Percentiles rank a stretch among this genome's conserved stretches.
Evolutionary conservation across 2,113 vertebrate species (phyloP).

Genomic region (Bos indicus): DNA sequence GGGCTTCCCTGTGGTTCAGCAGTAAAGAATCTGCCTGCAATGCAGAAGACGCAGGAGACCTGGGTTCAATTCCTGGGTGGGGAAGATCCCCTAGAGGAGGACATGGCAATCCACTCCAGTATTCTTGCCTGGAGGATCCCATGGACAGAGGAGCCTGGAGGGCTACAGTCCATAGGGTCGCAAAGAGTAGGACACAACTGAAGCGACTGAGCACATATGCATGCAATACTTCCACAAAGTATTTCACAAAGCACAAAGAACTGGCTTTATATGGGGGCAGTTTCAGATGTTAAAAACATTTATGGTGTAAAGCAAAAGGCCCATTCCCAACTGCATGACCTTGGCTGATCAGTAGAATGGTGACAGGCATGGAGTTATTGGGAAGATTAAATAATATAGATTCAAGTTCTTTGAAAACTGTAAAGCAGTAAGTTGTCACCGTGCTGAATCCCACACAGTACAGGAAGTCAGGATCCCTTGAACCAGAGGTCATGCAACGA

Average conservation of each 20-base stretch:
- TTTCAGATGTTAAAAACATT: background rate
- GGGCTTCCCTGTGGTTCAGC: background rate
- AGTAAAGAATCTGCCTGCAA: background rate
- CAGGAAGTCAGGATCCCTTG: background rate
- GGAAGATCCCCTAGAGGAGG: background rate
- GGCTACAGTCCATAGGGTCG: background rate
- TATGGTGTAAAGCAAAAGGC: background rate
- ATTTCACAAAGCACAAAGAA: background rate
- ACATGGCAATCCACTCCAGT: background rate
- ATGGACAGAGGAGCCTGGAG: background rate
- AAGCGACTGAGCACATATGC: background rate
- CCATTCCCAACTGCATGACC: background rate
- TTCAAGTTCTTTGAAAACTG: background rate
- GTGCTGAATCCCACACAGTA: background rate
- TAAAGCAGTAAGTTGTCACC: background rate
- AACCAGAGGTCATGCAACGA: background rate
- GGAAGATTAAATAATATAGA: background rate
- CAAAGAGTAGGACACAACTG: background rate
- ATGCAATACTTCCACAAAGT: background rate
- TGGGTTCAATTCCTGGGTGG: background rate
- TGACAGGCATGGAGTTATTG: background rate
- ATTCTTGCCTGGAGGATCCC: background rate
- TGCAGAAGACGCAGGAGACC: background rate
- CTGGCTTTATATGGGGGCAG: background rate
- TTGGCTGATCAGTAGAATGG: background rate